Percentiles rank a stretch among this genome's conserved stretches.
Evolutionary conservation across 2,113 vertebrate species (phyloP).

Genomic region (Brachyhypopomus gauderio): DNA sequence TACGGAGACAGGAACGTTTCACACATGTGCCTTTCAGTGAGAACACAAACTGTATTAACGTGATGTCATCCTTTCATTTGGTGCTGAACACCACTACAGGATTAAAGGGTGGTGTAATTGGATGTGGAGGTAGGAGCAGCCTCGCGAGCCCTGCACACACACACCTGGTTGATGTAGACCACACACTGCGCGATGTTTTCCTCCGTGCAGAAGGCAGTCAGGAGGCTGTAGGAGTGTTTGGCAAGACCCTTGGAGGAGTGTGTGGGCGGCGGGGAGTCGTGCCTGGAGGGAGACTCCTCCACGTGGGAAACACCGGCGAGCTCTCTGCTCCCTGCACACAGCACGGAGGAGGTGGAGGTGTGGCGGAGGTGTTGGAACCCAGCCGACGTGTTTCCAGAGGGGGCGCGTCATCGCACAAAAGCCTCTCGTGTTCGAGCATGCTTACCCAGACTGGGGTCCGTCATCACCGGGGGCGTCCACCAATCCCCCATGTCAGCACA

Average conservation of each 20-base stretch:
- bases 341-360: constrained; percentile 49
- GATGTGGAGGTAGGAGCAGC: too few species aligned
- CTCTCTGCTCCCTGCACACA: constrained; percentile 79
- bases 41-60: too few species aligned
- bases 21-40: too few species aligned
- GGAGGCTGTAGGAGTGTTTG: constrained; percentile 78
- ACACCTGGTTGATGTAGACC: constrained; percentile 89
- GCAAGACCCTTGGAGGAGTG: constrained; percentile 73
- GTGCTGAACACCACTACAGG: too few species aligned
- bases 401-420: background rate
- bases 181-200: constrained; percentile 89
- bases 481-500: constrained; percentile 90
- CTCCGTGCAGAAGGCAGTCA: constrained; percentile 92
- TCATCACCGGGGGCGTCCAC: constrained; percentile 79
- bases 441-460: constrained; percentile 82
- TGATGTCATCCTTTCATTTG: too few species aligned
- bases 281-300: constrained; percentile 79
- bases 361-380: background rate
- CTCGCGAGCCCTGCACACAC: background rate
- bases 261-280: constrained; percentile 71
- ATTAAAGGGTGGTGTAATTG: too few species aligned
- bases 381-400: too few species aligned
- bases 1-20: too few species aligned
- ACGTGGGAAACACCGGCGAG: constrained; percentile 78
- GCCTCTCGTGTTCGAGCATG: background rate